Evolutionary conservation across 2,113 vertebrate species (phyloP).

Genomic region (Alligator mississippiensis): DNA sequence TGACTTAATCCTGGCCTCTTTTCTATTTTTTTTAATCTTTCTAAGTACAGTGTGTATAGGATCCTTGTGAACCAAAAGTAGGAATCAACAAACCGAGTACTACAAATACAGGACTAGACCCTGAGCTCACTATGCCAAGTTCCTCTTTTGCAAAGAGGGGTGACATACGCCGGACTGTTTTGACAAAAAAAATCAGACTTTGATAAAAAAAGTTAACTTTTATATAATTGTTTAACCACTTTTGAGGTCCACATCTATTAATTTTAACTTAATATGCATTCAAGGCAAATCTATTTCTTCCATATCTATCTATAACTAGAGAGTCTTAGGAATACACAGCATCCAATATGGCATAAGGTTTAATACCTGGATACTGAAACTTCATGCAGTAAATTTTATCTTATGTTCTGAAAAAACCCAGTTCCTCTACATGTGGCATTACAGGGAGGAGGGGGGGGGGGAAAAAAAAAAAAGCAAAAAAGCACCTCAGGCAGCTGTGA

Average conservation of each 20-base stretch:
- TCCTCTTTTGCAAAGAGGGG: not conserved
- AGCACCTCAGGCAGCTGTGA: slow-evolving; percentile 83
- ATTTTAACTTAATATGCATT: not conserved
- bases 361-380: not conserved
- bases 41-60: not conserved
- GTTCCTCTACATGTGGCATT: not conserved
- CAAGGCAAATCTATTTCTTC: not conserved
- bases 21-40: not conserved
- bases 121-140: not conserved
- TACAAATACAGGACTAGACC: fast-evolving
- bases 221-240: not conserved
- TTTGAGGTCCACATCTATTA: not conserved
- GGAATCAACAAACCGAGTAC: fast-evolving
- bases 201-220: not conserved
- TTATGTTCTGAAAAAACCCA: not conserved
- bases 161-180: not conserved
- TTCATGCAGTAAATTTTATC: not conserved
- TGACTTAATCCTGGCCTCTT: slow-evolving; percentile 46
- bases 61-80: fast-evolving
- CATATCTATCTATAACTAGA: not conserved
- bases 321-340: not conserved
- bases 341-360: not conserved
- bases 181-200: not conserved
- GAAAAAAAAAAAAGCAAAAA: slow-evolving; percentile 40
- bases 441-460: not conserved